Evolutionary conservation across 1,140 invertebrate species (phyloP).

Genomic region (Linepithema humile): DNA sequence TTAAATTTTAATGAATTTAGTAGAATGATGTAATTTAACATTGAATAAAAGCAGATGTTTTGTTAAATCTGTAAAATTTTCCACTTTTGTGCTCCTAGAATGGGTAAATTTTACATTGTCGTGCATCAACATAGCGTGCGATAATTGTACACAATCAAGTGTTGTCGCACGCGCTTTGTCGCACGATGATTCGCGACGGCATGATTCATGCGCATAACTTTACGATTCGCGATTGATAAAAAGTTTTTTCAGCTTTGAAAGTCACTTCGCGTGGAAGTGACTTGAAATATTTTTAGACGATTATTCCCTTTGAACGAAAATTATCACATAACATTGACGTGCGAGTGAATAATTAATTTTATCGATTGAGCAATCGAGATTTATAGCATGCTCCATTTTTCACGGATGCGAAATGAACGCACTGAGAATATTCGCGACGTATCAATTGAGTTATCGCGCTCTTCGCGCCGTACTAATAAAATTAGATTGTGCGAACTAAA

Average conservation of each 20-base stretch:
- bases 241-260: neutral
- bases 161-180: neutral
- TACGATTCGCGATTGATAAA: neutral
- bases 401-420: neutral
- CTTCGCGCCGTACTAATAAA: slow-evolving; percentile 19
- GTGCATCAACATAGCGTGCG: too few relatives aligned
- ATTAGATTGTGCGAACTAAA: slow-evolving; percentile 35
- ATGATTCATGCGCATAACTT: slow-evolving; percentile 39
- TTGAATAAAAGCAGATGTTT: too few relatives aligned
- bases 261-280: neutral
- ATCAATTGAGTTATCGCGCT: slow-evolving; percentile 41
- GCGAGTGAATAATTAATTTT: too few relatives aligned
- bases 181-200: neutral
- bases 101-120: neutral
- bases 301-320: neutral
- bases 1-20: too few relatives aligned
- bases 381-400: too few relatives aligned
- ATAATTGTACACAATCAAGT: neutral
- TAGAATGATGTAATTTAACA: too few relatives aligned
- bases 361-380: too few relatives aligned
- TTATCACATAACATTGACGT: too few relatives aligned
- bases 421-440: neutral
- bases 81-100: too few relatives aligned
- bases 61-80: too few relatives aligned
- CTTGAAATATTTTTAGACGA: neutral